Evolutionary conservation across 2,888 invertebrate genomes (phyloP).

Genomic region (Cryptocheilus praepositus): DNA sequence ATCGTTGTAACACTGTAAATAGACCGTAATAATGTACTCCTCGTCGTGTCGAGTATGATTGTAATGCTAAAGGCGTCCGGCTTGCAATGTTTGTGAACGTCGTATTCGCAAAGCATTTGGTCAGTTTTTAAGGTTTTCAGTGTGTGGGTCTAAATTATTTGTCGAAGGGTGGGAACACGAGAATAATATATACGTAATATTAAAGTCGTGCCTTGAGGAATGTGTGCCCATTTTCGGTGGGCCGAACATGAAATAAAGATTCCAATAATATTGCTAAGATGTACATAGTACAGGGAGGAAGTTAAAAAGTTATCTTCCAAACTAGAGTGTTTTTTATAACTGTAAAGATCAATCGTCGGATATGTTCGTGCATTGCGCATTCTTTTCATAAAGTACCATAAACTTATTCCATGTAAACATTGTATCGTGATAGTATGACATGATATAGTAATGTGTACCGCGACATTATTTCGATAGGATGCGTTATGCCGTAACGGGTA

Average conservation of each 20-base stretch:
- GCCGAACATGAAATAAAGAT: background rate
- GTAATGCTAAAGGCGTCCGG: constrained; percentile 18
- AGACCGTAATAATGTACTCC: constrained; percentile 23
- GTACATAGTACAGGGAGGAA: background rate
- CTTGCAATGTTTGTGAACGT: constrained; percentile 10
- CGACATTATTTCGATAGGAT: constrained; percentile 34
- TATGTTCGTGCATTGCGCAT: too few species aligned
- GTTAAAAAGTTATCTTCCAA: constrained; percentile 6
- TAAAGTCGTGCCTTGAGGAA: constrained; percentile 7
- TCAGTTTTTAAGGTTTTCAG: too few species aligned
- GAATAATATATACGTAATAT: constrained; percentile 3
- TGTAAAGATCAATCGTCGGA: too few species aligned
- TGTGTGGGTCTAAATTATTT: too few species aligned
- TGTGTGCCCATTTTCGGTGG: background rate
- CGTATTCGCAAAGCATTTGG: background rate
- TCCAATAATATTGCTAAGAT: background rate
- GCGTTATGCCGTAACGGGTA: constrained; percentile 32
- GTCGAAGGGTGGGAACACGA: constrained; percentile 3
- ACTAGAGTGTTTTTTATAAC: background rate
- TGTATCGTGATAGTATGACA: constrained; percentile 70
- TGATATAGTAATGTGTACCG: constrained; percentile 52
- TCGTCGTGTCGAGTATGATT: constrained; percentile 21
- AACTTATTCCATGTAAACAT: constrained; percentile 65
- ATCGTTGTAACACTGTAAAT: constrained; percentile 47
- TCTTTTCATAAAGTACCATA: too few species aligned